Base-by-base conservation (phyloP, 2,888 invertebrate genomes). In the Anorthoa munda region DNA sequence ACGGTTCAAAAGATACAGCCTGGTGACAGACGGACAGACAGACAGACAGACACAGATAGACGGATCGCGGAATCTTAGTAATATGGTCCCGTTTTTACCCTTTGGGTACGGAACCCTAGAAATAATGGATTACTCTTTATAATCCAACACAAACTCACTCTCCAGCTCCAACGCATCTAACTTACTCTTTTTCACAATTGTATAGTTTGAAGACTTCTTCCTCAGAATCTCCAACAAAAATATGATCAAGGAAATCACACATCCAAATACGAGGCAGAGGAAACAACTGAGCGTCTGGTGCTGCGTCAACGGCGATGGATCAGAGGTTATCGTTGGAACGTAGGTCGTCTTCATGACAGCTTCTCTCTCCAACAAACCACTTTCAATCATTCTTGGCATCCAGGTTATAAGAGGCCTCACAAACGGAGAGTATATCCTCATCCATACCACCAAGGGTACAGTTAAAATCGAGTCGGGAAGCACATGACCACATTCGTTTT, bases 361-460 rank as follows among this genome's bases (percentile, higher is more conserved):
- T 53, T 93, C 90, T 56, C 85, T 90, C 5, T 92, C 90, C 51
- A 95, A 82, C 50, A 95, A 85, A 0, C 94, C 94, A 63, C 90
- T 91, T 75, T 95, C 94, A 15, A 94, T 84, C 58, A 94, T 84
- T 46, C 94, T 88, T n/a, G 92, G 92, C 7, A 94, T 79, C 94
- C 94, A 94, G 15, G 87, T 72, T 0, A 88, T 79, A 13, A 94
- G 69, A 0, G 92, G 85, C 18, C 82, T 84, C 3, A 82, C 81
- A 67, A 93, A 94, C 1, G 94, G 92, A 17, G 95, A 95, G 69
- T 92, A 87, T 74, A 89, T 90, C 69, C 85, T 92, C 90, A 93
- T 92, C 94, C 93, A 94, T 21, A 94, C 88, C 1, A 94, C 94
- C 63, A 94, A 84, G 11, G 94, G 94, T 9, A 94, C 89, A 1